A percentile compares a stretch with the other conserved stretches of the same genome.
phyloP scores from a whole-genome alignment of 2,888 invertebrate genomes.

The Gandaritis pyraliata region DNA sequence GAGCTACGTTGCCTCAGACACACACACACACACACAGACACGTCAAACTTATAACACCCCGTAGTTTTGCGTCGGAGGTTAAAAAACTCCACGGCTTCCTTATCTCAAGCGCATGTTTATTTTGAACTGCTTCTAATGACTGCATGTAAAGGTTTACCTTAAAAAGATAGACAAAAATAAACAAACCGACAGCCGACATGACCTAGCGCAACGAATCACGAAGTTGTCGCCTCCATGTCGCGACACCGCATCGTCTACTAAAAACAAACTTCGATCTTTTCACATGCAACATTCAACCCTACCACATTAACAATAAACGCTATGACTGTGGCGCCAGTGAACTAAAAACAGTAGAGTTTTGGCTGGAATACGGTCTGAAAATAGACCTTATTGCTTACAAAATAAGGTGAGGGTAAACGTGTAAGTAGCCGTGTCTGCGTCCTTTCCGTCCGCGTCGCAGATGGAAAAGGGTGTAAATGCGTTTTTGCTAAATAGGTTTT shows the following conservation, averaged over 20 bases:
- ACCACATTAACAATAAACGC: conserved; percentile 5
- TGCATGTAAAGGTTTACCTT: conserved; percentile 35
- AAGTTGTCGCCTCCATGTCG: conserved; percentile 55
- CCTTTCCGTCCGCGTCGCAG: conserved; percentile 33
- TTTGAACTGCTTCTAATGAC: conserved; percentile 14
- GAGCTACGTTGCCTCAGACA: no score
- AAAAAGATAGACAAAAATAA: conserved; percentile 51
- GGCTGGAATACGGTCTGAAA: conserved; percentile 17
- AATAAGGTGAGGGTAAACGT: conserved; percentile 27
- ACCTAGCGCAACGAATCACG: conserved; percentile 59
- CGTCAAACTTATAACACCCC: no score
- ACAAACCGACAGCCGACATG: conserved; percentile 49
- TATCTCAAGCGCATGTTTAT: conserved; percentile 8
- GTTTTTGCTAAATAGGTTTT: conserved; percentile 33
- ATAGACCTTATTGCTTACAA: conserved; percentile 29
- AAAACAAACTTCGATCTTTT: conserved; percentile 41
- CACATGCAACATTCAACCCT: conserved; percentile 23
- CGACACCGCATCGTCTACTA: conserved; percentile 41
- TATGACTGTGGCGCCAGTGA: conserved; percentile 24
- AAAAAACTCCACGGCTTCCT: neutral
- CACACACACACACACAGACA: no score
- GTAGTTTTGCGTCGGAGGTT: no score
- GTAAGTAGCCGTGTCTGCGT: conserved; percentile 22
- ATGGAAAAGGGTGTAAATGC: conserved; percentile 38
- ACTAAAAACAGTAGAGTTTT: conserved; percentile 30